phyloP scores from a whole-genome alignment of 2,888 invertebrate genomes.

The Tenodera sinensis region DNA sequence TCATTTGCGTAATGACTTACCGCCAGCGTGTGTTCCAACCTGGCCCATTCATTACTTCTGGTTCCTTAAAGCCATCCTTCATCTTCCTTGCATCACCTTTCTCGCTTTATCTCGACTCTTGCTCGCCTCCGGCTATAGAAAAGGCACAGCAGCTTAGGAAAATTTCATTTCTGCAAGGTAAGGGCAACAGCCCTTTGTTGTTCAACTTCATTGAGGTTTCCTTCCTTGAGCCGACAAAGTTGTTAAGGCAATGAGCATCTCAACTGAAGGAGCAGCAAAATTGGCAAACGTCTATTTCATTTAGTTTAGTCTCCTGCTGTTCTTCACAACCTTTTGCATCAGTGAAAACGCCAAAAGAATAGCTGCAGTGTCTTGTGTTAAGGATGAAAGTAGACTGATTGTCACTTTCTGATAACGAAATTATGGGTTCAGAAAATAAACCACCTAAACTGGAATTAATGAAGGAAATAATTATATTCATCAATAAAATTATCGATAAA shows the following conservation, averaged over 20 bases:
- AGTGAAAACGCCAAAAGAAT: too few relatives aligned
- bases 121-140: neutral
- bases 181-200: neutral
- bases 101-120: neutral
- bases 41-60: neutral
- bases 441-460: too few relatives aligned
- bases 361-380: too few relatives aligned
- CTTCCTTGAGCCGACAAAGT: neutral
- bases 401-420: too few relatives aligned
- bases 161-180: neutral
- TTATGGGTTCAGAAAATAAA: too few relatives aligned
- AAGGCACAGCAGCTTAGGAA: neutral
- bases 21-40: neutral
- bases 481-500: too few relatives aligned
- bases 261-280: neutral
- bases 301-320: neutral
- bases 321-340: neutral
- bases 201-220: neutral
- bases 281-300: neutral
- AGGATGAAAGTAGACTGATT: too few relatives aligned
- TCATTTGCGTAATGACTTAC: neutral
- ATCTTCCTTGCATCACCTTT: neutral
- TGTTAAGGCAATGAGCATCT: neutral
- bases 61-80: neutral
- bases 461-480: too few relatives aligned